Conservation (phyloP, 2,797 vertebrate species). For the Sparidentex hasta region DNA sequence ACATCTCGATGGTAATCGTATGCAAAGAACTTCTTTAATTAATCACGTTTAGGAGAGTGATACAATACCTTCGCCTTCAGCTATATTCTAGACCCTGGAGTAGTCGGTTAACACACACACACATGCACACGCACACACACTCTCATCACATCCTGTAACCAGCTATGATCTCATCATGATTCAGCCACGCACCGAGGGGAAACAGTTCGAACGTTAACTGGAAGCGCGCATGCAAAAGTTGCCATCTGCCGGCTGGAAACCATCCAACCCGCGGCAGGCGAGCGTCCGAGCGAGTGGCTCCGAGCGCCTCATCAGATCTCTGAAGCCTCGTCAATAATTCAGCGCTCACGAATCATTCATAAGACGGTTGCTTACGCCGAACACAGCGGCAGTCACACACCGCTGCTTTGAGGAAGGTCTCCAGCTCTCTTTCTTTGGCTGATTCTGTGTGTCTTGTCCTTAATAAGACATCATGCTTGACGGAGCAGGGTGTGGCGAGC, state of each 20-base stretch:
- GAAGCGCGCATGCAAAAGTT: constrained; percentile 45
- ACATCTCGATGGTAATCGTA: constrained; percentile 66
- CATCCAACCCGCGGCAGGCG: constrained; percentile 31
- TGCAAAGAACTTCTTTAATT: constrained; percentile 76
- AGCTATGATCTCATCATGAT: constrained; percentile 59
- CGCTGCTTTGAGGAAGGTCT: constrained; percentile 24
- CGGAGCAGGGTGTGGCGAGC: constrained; percentile 29
- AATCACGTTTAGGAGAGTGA: constrained; percentile 70
- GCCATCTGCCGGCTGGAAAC: constrained; percentile 51
- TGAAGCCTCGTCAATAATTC: constrained; percentile 78
- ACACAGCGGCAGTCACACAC: constrained; percentile 11
- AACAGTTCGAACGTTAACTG: constrained; percentile 58
- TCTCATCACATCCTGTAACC: constrained; percentile 62
- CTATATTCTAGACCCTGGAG: constrained; percentile 52
- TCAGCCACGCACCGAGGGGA: constrained; percentile 44
- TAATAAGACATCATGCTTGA: constrained; percentile 42
- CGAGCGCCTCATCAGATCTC: constrained; percentile 76
- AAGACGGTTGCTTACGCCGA: constrained; percentile 55
- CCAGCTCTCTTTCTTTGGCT: background rate
- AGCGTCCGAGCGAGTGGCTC: constrained; percentile 36
- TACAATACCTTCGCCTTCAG: constrained; percentile 63
- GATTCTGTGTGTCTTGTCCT: constrained; percentile 38
- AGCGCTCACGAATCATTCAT: constrained; percentile 81
- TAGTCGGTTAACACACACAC: constrained; percentile 32
- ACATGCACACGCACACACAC: constrained; percentile 23